phyloP scores from a whole-genome alignment of 2,888 invertebrate species.

The Drosophila ezoana region DNA sequence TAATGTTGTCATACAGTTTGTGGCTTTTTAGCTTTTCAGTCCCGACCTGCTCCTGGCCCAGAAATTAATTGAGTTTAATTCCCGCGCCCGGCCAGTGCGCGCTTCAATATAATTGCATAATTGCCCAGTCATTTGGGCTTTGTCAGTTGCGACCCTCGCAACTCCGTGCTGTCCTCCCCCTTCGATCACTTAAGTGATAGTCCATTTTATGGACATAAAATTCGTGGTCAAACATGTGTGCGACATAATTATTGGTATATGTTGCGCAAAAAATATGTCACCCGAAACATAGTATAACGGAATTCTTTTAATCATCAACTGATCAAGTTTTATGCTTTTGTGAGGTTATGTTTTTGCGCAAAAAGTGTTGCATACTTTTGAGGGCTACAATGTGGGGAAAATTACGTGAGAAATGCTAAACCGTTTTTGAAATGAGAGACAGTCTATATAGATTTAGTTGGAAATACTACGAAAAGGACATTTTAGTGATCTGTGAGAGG shows the following conservation, averaged over 20 bases:
- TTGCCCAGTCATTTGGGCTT: constrained; percentile 73
- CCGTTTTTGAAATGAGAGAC: no score
- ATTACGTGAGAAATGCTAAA: background rate
- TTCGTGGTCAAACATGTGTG: constrained; percentile 69
- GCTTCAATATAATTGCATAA: constrained; percentile 77
- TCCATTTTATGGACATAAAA: constrained; percentile 75
- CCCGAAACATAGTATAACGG: constrained; percentile 58
- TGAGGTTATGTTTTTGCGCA: constrained; percentile 24
- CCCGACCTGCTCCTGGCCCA: background rate
- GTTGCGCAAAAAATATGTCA: constrained; percentile 62
- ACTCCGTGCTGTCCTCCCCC: constrained; percentile 4
- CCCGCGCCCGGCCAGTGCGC: constrained; percentile 39
- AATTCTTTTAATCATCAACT: constrained; percentile 58
- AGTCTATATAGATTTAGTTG: no score
- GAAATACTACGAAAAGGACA: no score
- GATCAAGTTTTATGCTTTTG: constrained; percentile 27
- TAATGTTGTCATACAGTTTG: constrained; percentile 68
- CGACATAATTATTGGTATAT: constrained; percentile 74
- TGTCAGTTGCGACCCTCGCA: constrained; percentile 70
- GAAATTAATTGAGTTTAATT: constrained; percentile 80
- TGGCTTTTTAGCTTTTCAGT: constrained; percentile 58
- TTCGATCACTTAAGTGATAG: constrained; percentile 75
- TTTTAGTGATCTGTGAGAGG: no score
- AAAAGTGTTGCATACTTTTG: constrained; percentile 48
- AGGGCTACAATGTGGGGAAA: background rate